Evolutionary conservation across 2,888 invertebrate species (phyloP).

Genomic region (Drymonia ruficornis): DNA sequence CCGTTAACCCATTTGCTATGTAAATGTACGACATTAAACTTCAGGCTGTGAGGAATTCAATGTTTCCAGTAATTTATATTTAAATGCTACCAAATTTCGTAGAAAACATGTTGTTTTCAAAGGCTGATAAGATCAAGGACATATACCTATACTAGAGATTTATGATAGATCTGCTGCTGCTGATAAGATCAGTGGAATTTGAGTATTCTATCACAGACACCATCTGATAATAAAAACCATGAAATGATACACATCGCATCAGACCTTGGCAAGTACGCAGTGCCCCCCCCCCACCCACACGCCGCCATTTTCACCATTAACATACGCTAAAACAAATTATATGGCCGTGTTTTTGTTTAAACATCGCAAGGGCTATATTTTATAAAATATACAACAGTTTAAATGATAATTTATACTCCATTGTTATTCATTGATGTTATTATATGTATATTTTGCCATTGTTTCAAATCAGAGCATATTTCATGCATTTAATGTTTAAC

Average conservation of each 20-base stretch:
- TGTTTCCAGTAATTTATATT: no score
- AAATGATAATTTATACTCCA: slow-evolving; percentile 85
- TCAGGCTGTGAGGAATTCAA: no score
- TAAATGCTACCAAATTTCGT: no score
- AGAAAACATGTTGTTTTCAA: no score
- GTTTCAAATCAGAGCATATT: slow-evolving; percentile 85
- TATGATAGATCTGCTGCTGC: no score
- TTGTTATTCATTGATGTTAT: slow-evolving; percentile 85
- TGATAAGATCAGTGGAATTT: no score
- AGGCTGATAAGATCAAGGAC: no score
- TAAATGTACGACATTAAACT: no score
- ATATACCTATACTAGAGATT: no score
- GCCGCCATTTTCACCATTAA: slow-evolving; percentile 28
- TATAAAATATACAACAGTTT: slow-evolving; percentile 84
- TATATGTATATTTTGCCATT: slow-evolving; percentile 85
- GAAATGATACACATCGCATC: not conserved
- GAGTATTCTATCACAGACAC: no score
- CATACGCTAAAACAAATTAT: slow-evolving; percentile 64
- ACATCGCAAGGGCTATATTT: slow-evolving; percentile 78
- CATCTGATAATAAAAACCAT: not conserved
- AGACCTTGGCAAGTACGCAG: not conserved
- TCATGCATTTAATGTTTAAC: slow-evolving; percentile 82
- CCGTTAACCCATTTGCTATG: no score
- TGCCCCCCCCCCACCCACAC: not conserved
- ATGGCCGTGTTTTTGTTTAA: slow-evolving; percentile 56